A percentile compares a stretch with the other conserved stretches of the same genome.
phyloP scores from a whole-genome alignment of 2,797 vertebrate genomes.

The Fratercula arctica region DNA sequence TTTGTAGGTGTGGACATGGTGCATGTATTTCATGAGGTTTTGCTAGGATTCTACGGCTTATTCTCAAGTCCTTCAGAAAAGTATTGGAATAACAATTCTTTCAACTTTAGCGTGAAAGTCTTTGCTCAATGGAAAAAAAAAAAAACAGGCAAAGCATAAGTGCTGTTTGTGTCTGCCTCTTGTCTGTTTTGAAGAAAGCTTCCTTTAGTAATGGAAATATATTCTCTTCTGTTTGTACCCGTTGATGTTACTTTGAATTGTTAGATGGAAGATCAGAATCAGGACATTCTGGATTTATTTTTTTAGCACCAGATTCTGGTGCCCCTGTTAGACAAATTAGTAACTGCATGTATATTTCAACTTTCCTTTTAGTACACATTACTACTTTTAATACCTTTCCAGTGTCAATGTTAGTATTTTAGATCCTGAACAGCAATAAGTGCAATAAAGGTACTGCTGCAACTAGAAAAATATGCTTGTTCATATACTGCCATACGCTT shows the following conservation, averaged over 20 bases:
- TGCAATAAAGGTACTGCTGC: not conserved
- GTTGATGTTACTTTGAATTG: not conserved
- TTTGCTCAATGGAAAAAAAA: slow-evolving; percentile 24
- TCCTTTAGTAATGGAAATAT: slow-evolving; percentile 10
- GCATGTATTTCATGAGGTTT: not conserved
- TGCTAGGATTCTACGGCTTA: not conserved
- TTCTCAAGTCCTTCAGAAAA: not conserved
- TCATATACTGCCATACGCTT: not conserved
- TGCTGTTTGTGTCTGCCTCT: slow-evolving; percentile 18
- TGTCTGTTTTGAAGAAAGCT: slow-evolving; percentile 20
- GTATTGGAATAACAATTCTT: not conserved
- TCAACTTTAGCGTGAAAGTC: not conserved
- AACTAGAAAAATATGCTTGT: not conserved
- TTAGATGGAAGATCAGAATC: not conserved
- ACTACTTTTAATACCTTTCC: not conserved
- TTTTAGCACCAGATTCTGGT: not conserved
- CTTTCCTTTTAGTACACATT: not conserved
- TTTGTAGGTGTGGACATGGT: not conserved
- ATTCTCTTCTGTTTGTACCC: not conserved
- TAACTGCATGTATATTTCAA: not conserved
- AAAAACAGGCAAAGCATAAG: not conserved
- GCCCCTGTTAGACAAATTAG: not conserved
- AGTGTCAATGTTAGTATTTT: not conserved
- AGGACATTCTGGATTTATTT: not conserved
- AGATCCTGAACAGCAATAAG: not conserved